Evolutionary conservation across 2,888 invertebrate species (phyloP).

Genomic region (Nomada lathburiana): DNA sequence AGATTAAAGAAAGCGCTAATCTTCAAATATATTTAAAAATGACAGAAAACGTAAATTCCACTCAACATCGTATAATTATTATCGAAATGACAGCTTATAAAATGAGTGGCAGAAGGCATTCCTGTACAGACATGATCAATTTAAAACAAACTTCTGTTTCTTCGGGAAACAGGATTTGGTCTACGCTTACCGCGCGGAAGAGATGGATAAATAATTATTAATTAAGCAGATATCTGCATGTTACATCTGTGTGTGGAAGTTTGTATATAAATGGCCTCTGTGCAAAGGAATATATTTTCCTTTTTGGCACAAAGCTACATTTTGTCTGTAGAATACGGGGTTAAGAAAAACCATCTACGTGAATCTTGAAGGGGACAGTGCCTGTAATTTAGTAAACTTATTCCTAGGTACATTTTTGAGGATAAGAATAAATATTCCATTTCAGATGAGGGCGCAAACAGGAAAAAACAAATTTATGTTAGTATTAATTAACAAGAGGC

Average conservation of each 20-base stretch:
- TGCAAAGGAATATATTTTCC: slow-evolving; percentile 44
- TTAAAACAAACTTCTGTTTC: slow-evolving; percentile 24
- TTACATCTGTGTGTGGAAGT: slow-evolving; percentile 44
- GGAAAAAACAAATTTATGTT: slow-evolving; percentile 60
- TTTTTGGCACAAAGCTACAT: slow-evolving; percentile 54
- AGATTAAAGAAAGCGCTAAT: slow-evolving; percentile 13
- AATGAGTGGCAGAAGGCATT: slow-evolving; percentile 46
- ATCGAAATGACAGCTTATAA: slow-evolving; percentile 31
- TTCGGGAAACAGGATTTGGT: slow-evolving; percentile 39
- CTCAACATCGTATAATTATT: slow-evolving; percentile 9
- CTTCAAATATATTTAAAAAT: slow-evolving; percentile 22
- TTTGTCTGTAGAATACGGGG: slow-evolving; percentile 53
- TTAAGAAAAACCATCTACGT: slow-evolving; percentile 44
- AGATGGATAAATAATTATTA: slow-evolving; percentile 50
- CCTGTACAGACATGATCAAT: slow-evolving; percentile 41
- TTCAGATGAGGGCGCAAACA: slow-evolving; percentile 48
- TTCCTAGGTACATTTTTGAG: slow-evolving; percentile 58
- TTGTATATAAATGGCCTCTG: slow-evolving; percentile 63
- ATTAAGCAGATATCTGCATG: slow-evolving; percentile 36
- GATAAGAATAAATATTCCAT: slow-evolving; percentile 57
- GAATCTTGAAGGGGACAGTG: slow-evolving; percentile 70
- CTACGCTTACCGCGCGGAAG: slow-evolving; percentile 37
- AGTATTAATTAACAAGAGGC: slow-evolving; percentile 64
- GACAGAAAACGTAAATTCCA: slow-evolving; percentile 16
- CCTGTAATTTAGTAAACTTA: slow-evolving; percentile 73